Evolutionary conservation across 2,888 invertebrate species (phyloP), one percentile per base, ranked within the genome.

Genomic region (Callyntrura guangdongensis): DNA sequence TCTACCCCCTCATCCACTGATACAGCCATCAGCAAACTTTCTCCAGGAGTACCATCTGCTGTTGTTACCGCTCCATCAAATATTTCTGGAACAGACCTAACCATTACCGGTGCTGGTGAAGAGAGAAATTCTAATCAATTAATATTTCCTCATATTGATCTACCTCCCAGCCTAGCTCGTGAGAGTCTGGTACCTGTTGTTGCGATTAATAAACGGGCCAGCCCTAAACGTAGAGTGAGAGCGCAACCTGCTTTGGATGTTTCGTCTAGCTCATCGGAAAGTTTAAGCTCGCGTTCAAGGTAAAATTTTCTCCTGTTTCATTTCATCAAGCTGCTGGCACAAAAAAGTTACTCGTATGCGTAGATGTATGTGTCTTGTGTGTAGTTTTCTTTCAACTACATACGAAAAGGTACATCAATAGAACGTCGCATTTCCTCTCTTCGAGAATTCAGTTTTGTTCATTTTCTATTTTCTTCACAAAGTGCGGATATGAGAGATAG

Each of bases 201-300:
- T 53, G 88, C 85, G 56, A 79, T 85, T 89, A 86, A 87, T 59
- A 91, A 91, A 84, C 72, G 92, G 77, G 56, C 96, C 22, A 96
- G 96, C 94, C 96, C 96, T 0, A 96, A 96, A 94, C 95, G 96
- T 87, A 95, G 96, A 91, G 95, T 95, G 9, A 95, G 96, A 64
- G 95, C 96, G 64, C 95, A 96, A 85, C 96, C 96, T 92, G 95
- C 95, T 25, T 95, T 96, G 67, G 95, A 95, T 49, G 94, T 94
- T 67, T 96, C 96, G 92, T 96, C 96, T 79, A 96, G 96, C 1
- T 96, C 96, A 69, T 96, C 96, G 1, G 96, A 96, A 93, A 96
- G 96, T 94, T 94, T 96, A 53, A 95, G 91, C 95, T 95, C 22
- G 95, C 95, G 94, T 88, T 90, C 92, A 82, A 92, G 92, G 92